Percentiles rank a stretch among this genome's conserved stretches.
These are phyloP conservation scores for Rafetus swinhoei DNA, from an alignment of 2,113 vertebrate species.

Conservation along the genomic window DNA sequence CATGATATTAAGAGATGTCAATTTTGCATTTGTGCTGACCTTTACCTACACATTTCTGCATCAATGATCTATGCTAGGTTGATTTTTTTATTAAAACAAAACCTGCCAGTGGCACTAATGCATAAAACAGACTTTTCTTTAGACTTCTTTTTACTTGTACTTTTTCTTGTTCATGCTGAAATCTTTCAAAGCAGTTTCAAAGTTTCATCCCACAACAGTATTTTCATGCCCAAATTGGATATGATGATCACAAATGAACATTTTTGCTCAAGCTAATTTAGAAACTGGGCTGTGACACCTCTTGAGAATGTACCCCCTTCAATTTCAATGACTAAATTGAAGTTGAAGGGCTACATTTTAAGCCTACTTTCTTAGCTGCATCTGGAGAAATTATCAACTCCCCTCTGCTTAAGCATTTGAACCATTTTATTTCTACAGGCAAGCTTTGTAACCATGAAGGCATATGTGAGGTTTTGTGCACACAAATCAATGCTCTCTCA, in stretches of 20 bases:
- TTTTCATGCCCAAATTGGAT: neutral
- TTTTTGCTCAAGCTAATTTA: neutral
- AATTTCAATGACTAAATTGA: neutral
- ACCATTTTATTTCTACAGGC: neutral
- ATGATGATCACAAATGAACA: neutral
- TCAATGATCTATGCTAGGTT: constrained; percentile 32
- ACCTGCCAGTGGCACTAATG: constrained; percentile 8
- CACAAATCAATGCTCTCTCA: accelerated
- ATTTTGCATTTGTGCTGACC: constrained; percentile 55
- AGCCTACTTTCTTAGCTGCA: neutral
- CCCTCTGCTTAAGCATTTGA: neutral
- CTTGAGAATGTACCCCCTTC: neutral
- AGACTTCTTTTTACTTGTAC: constrained; percentile 3
- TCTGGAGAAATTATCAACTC: neutral
- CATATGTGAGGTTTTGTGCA: neutral
- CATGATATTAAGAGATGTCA: constrained; percentile 29
- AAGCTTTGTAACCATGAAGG: neutral
- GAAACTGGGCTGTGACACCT: neutral
- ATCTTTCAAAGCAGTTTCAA: neutral
- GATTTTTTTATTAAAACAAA: constrained; percentile 29
- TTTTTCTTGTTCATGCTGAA: neutral
- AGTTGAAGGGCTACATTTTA: neutral
- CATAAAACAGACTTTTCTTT: neutral
- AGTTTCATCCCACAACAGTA: neutral
- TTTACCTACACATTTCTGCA: constrained; percentile 52